Percentiles rank a stretch among this genome's conserved stretches.
These are phyloP conservation scores for Bombus haemorrhoidalis DNA, from an alignment of 1,140 invertebrate species.

Conservation along the genomic window DNA sequence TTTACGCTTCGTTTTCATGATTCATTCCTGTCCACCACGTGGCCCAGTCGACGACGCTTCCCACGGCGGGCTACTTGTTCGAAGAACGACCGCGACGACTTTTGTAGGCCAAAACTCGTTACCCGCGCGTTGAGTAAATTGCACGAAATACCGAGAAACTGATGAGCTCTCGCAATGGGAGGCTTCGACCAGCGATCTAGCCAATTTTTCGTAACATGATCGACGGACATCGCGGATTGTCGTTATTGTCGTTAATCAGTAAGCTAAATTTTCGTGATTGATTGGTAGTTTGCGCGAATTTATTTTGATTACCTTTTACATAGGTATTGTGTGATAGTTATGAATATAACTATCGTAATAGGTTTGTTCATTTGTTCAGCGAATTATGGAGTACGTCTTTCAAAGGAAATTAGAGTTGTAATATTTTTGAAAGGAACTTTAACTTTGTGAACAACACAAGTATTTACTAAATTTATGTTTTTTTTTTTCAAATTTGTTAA, in stretches of 20 bases:
- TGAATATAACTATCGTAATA: no score
- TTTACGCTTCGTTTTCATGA: slow-evolving; percentile 61
- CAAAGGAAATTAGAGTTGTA: no score
- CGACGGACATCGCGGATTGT: no score
- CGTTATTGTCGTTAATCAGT: not conserved
- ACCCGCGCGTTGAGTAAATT: slow-evolving; percentile 15
- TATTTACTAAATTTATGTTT: no score
- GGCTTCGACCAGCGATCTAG: no score
- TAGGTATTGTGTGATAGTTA: no score
- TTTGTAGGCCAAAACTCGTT: slow-evolving; percentile 31
- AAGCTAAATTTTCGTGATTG: not conserved
- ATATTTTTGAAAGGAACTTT: no score
- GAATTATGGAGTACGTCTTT: no score
- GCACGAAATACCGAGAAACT: slow-evolving; percentile 20
- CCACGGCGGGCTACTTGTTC: slow-evolving; percentile 35
- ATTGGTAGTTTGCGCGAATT: not conserved
- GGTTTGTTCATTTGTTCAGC: no score
- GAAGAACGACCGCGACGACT: slow-evolving; percentile 33
- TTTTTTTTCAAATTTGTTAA: not conserved
- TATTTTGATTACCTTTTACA: no score
- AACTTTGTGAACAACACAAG: no score
- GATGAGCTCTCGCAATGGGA: not conserved
- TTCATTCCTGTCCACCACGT: slow-evolving; percentile 58
- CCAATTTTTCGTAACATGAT: not conserved
- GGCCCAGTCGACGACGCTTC: slow-evolving; percentile 34